These are phyloP conservation scores for Nycticorax nycticorax DNA, from an alignment of 2,113 vertebrate species.

Conservation along the genomic window DNA sequence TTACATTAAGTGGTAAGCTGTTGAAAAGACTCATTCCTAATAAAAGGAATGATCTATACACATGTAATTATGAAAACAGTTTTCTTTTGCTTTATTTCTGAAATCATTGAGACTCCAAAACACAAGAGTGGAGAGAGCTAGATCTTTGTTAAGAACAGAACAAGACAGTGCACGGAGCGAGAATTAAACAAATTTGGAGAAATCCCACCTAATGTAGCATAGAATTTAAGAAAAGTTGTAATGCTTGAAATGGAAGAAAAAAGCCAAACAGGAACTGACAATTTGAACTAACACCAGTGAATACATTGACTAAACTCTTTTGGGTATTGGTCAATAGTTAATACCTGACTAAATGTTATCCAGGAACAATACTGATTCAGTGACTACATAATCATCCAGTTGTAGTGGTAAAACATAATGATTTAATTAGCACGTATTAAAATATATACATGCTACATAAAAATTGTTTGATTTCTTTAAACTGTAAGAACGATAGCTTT, in stretches of 20 bases:
- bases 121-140: not conserved
- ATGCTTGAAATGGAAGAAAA: not conserved
- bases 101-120: not conserved
- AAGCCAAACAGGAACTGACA: not conserved
- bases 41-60: not conserved
- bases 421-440: not conserved
- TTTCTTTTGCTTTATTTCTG: not conserved
- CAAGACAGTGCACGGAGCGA: fast-evolving
- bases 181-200: not conserved
- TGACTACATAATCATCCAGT: not conserved
- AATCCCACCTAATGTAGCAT: not conserved
- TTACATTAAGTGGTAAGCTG: not conserved
- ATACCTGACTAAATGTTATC: not conserved
- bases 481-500: not conserved
- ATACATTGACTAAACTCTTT: not conserved
- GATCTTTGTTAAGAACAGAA: not conserved
- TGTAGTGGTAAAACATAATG: not conserved
- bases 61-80: not conserved
- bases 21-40: not conserved
- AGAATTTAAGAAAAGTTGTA: not conserved
- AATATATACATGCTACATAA: not conserved
- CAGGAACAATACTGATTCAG: not conserved
- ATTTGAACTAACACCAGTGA: not conserved
- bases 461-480: not conserved
- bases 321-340: not conserved